Evolutionary conservation across 2,113 vertebrate genomes (phyloP), one percentile per base, ranked within the genome.

Genomic region (Eulemur rufifrons): DNA sequence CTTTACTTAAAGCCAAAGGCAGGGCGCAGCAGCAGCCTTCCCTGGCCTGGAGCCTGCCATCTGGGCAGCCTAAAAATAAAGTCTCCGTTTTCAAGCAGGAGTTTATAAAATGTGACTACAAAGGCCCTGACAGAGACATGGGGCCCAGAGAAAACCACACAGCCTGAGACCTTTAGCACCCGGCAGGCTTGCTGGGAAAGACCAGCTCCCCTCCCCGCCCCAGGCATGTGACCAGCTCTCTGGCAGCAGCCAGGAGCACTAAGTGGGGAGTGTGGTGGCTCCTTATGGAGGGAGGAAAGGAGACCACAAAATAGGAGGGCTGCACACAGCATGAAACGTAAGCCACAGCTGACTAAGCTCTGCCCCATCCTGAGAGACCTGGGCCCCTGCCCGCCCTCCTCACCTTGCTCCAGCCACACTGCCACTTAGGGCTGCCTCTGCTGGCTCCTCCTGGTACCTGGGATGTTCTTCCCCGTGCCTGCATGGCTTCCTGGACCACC

Each of bases 251-350:
- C 77, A 6, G 59, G 54, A 87, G 59, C 17, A 37, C 14, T 14
- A 0, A 27, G 61, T 0, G 15, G 42, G 32, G 18, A 14, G 17
- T 3, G 32, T 1, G 27, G 5, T 63, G 42, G 63, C 37, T 68
- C 25, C 52, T 54, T 3, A 0, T 1, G 45, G 25, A 1, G 5
- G 74, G 12, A 39, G 59, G 15, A 34, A 27, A 34, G 47, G 37
- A 47, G 23, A 37, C 59, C 83, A 4, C 9, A 10, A 4, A 8
- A 27, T 10, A 13, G 50, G 39, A 5, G 13, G 12, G 15, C 50
- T 2, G 76, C 8, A 3, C 0, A 23, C 0, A 2, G 61, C 68
- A 6, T 1, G 7, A 47, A 25, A 11, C 2, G 0, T 42, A 2
- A 50, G 42, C 73, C 52, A 4, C 6, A 0, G 15, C 29, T 5